phyloP scores from a whole-genome alignment of 2,113 vertebrate species.

The Mobula hypostoma region DNA sequence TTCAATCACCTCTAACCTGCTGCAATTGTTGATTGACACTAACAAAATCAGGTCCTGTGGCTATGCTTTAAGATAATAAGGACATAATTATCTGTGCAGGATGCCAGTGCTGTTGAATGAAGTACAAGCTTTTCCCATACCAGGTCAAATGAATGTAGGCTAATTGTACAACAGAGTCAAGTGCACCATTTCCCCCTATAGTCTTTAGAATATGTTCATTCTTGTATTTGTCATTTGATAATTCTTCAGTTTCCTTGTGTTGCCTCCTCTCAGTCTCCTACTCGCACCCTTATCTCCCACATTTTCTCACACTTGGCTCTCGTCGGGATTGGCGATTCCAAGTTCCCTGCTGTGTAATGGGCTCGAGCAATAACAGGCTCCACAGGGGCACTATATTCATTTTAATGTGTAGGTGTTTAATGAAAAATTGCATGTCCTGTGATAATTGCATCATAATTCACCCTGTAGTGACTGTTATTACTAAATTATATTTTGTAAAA shows the following conservation, averaged over 20 bases:
- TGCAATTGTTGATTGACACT: too few species aligned
- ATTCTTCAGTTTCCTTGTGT: conserved; percentile 4
- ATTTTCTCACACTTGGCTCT: conserved; percentile 28
- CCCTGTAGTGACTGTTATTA: conserved; percentile 20
- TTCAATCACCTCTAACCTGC: too few species aligned
- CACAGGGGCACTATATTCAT: conserved; percentile 8
- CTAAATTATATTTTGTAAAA: conserved; percentile 27
- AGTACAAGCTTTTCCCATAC: too few species aligned
- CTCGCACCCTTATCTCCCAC: not conserved
- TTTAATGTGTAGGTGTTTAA: conserved; percentile 31
- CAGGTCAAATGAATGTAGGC: too few species aligned
- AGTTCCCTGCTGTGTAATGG: conserved; percentile 6
- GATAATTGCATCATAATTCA: conserved; percentile 24
- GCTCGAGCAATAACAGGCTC: not conserved
- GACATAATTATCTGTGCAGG: too few species aligned
- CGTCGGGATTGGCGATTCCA: conserved; percentile 7
- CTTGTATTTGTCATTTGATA: not conserved
- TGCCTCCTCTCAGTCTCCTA: conserved; percentile 28
- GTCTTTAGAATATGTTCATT: not conserved
- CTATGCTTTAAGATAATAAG: too few species aligned
- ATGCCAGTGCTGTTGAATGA: too few species aligned
- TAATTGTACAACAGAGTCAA: too few species aligned
- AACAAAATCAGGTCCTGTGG: too few species aligned
- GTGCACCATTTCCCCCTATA: too few species aligned
- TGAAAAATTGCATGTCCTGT: conserved; percentile 25